phyloP scores from a whole-genome alignment of 2,797 vertebrate genomes.

The Spheniscus humboldti region DNA sequence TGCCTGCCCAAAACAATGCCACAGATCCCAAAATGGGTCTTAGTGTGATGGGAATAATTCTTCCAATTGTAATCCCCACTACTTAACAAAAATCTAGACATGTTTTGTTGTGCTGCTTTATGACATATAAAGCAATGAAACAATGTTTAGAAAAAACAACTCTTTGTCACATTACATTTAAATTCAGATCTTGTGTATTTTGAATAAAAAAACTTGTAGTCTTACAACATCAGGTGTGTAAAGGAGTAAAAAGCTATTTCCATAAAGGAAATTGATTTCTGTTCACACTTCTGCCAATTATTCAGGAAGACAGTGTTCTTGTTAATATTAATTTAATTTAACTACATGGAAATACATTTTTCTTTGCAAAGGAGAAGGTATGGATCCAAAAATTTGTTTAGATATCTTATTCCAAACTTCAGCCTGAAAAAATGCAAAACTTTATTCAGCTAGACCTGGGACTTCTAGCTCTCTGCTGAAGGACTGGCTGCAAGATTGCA shows the following conservation, averaged over 20 bases:
- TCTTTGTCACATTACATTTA: neutral
- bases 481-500: neutral
- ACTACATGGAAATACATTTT: neutral
- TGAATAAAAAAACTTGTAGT: neutral
- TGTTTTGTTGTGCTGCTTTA: neutral
- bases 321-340: neutral
- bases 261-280: neutral
- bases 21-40: neutral
- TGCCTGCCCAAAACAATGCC: neutral
- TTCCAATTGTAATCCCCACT: neutral
- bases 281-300: neutral
- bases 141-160: neutral
- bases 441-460: neutral
- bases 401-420: neutral
- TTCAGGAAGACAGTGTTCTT: neutral
- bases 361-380: neutral
- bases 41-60: neutral
- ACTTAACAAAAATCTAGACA: neutral
- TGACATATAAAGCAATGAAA: neutral
- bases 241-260: neutral
- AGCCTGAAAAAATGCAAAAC: neutral
- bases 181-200: neutral
- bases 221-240: neutral
- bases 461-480: neutral
- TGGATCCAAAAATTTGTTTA: neutral